phyloP scores from a whole-genome alignment of 2,888 invertebrate species.

The Polydrusus cervinus region DNA sequence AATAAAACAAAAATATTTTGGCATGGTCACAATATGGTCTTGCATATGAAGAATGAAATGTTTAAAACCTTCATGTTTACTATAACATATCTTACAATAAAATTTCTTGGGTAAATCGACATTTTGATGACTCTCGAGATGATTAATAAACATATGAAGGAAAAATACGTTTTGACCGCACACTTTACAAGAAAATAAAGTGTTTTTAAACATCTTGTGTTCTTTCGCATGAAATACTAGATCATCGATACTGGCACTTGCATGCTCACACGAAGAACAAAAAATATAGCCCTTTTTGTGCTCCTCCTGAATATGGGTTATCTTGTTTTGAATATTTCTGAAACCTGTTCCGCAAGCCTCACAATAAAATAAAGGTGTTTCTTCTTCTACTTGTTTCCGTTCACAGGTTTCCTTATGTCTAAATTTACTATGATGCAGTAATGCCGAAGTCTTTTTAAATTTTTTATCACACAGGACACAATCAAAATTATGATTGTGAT shows the following conservation, averaged over 20 bases:
- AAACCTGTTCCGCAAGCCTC: constrained; percentile 42
- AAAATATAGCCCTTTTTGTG: constrained; percentile 33
- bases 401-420: constrained; percentile 13
- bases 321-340: constrained; percentile 24
- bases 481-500: constrained; percentile 22
- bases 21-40: constrained; percentile 3
- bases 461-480: constrained; percentile 49
- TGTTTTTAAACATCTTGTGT: constrained; percentile 28
- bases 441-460: constrained; percentile 64
- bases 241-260: constrained; percentile 29
- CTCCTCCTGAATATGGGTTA: constrained; percentile 18
- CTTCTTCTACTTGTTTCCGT: not conserved
- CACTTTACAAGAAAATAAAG: constrained; percentile 26
- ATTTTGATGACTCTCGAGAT: constrained; percentile 61
- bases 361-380: constrained; percentile 31
- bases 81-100: constrained; percentile 26
- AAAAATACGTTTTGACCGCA: constrained; percentile 31
- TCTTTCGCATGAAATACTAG: constrained; percentile 37
- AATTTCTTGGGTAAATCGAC: constrained; percentile 9
- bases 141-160: constrained; percentile 58
- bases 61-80: not conserved
- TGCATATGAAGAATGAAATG: constrained; percentile 71
- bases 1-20: constrained; percentile 30
- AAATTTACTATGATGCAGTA: constrained; percentile 37
- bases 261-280: constrained; percentile 28